Conservation (phyloP, 2,797 vertebrate genomes). For the Phataginus tetradactyla region DNA sequence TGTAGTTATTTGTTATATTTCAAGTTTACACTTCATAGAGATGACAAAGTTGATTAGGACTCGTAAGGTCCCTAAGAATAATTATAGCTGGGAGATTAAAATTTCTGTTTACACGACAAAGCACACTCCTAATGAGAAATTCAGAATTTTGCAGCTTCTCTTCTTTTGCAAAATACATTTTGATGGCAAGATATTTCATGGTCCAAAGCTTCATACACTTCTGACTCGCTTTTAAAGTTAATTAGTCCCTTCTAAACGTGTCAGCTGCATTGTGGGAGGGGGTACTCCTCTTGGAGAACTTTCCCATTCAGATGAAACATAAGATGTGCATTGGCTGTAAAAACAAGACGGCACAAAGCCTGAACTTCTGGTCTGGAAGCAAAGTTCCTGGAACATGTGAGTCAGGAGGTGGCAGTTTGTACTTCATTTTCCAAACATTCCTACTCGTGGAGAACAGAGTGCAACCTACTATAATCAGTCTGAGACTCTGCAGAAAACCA, state of each 20-base stretch:
- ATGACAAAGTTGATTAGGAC: constrained; percentile 15
- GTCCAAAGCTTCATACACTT: constrained; percentile 7
- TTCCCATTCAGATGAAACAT: constrained; percentile 36
- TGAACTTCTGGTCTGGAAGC: constrained; percentile 46
- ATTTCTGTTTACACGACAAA: constrained; percentile 42
- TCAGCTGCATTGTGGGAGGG: background rate
- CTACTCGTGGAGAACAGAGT: background rate
- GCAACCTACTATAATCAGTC: background rate
- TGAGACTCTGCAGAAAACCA: background rate
- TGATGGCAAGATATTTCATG: constrained; percentile 63
- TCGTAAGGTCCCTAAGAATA: background rate
- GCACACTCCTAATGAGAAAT: constrained; percentile 20
- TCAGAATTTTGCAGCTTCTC: constrained; percentile 31
- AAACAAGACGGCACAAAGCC: background rate
- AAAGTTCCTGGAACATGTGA: constrained; percentile 49
- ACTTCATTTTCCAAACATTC: constrained; percentile 52
- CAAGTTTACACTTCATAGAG: background rate
- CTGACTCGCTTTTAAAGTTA: constrained; percentile 43
- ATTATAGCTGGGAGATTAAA: background rate
- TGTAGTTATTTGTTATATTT: background rate
- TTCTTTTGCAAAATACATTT: constrained; percentile 52
- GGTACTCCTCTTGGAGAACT: background rate
- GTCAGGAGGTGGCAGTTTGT: background rate
- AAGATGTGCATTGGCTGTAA: background rate
- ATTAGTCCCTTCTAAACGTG: constrained; percentile 32